Evolutionary conservation across 2,113 vertebrate species (phyloP).

Genomic region (Channa argus): DNA sequence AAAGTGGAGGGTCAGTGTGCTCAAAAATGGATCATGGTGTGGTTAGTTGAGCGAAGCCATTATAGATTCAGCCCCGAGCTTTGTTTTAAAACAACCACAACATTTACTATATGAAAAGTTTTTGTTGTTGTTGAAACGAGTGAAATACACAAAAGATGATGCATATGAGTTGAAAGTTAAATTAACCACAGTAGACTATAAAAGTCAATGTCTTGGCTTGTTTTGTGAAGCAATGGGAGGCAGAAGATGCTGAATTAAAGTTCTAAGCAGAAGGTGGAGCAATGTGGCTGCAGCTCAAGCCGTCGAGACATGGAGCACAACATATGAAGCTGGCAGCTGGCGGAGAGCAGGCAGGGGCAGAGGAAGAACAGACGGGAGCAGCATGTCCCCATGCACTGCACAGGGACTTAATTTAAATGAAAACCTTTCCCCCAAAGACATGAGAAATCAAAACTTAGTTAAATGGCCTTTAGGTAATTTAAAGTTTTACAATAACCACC

Average conservation of each 20-base stretch:
- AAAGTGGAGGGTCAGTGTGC: neutral
- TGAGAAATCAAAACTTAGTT: constrained; percentile 83
- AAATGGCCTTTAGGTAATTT: constrained; percentile 88
- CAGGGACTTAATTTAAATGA: constrained; percentile 60
- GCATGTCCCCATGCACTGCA: constrained; percentile 60
- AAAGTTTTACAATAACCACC: constrained; percentile 70
- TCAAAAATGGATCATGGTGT: constrained; percentile 17
- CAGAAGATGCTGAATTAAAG: constrained; percentile 43
- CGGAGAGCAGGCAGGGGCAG: constrained; percentile 33
- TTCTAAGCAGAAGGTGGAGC: constrained; percentile 21
- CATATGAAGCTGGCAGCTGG: constrained; percentile 47
- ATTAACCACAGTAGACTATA: constrained; percentile 25
- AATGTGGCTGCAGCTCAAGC: constrained; percentile 10
- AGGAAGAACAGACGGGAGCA: constrained; percentile 28
- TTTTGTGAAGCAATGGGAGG: constrained; percentile 39
- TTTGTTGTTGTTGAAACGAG: constrained; percentile 36
- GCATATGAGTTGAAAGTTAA: constrained; percentile 7
- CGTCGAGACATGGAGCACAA: constrained; percentile 36
- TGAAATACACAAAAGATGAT: constrained; percentile 22
- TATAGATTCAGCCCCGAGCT: constrained; percentile 37
- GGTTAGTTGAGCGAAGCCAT: constrained; percentile 46
- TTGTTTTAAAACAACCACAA: constrained; percentile 21
- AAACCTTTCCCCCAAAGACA: constrained; percentile 77
- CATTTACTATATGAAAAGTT: constrained; percentile 10
- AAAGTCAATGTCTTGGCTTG: neutral